A percentile compares a stretch with the other conserved stretches of the same genome.
phyloP scores from a whole-genome alignment of 2,888 invertebrate genomes.

The Drosophila setosimentum region DNA sequence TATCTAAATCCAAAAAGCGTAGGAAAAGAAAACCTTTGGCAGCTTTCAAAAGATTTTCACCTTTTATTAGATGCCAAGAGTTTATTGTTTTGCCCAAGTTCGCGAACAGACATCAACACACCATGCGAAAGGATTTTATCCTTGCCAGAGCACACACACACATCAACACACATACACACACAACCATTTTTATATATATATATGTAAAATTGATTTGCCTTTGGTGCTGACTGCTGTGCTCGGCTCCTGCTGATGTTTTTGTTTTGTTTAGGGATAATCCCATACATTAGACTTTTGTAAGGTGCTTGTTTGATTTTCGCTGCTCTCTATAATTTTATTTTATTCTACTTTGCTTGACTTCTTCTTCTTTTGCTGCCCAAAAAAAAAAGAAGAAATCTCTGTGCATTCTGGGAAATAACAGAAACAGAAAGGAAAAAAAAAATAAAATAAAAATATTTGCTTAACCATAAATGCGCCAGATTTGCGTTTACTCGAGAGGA shows the following conservation, averaged over 20 bases:
- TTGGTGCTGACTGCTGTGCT: constrained; percentile 31
- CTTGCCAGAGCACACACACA: constrained; percentile 20
- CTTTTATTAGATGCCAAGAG: constrained; percentile 81
- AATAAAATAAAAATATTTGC: constrained; percentile 57
- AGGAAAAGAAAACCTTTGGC: constrained; percentile 64
- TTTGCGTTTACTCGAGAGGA: constrained; percentile 78
- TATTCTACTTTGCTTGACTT: constrained; percentile 20
- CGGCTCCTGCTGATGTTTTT: constrained; percentile 42
- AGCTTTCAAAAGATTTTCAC: constrained; percentile 80
- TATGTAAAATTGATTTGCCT: constrained; percentile 80
- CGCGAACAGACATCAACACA: constrained; percentile 49
- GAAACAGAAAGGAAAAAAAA: constrained; percentile 8
- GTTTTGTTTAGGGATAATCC: constrained; percentile 78
- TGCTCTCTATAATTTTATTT: constrained; percentile 31
- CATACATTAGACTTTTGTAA: constrained; percentile 76
- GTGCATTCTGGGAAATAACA: constrained; percentile 57
- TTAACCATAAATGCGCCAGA: constrained; percentile 78
- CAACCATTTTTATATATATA: constrained; percentile 27
- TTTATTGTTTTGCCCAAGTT: constrained; percentile 78
- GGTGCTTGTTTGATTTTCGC: constrained; percentile 66
- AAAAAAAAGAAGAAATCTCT: constrained; percentile 46
- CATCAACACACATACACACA: neutral
- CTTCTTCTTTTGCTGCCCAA: constrained; percentile 20
- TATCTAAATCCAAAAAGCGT: constrained; percentile 38
- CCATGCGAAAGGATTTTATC: constrained; percentile 65